Evolutionary conservation across 2,888 invertebrate species (phyloP).

Genomic region (Agrilus mali): DNA sequence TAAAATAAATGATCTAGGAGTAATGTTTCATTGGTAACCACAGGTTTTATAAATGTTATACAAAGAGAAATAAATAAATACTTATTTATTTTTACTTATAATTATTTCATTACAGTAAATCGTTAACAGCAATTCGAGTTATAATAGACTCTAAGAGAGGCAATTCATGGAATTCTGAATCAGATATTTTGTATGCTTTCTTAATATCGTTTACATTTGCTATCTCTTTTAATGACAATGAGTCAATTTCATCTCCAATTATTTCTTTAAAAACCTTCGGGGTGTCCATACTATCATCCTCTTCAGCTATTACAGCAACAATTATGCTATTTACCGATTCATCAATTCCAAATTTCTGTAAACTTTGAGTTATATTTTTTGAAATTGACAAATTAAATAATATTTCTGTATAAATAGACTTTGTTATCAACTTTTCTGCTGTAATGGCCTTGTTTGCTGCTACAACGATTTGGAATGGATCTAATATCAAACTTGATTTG

Average conservation of each 20-base stretch:
- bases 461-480: constrained; percentile 48
- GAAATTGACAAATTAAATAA: constrained; percentile 55
- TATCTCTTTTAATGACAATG: constrained; percentile 36
- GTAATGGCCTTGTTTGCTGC: constrained; percentile 55
- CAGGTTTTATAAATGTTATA: too few relatives aligned
- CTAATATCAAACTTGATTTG: constrained; percentile 46
- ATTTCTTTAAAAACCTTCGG: constrained; percentile 36
- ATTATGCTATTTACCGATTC: constrained; percentile 37
- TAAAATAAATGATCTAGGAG: too few relatives aligned
- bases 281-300: constrained; percentile 17
- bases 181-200: constrained; percentile 46
- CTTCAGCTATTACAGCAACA: constrained; percentile 32
- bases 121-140: constrained; percentile 55
- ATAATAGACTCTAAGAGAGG: constrained; percentile 46
- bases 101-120: constrained; percentile 34
- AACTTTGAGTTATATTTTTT: constrained; percentile 55
- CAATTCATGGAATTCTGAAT: constrained; percentile 33
- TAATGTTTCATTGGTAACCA: too few relatives aligned
- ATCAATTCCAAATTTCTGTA: constrained; percentile 50
- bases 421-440: constrained; percentile 45
- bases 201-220: constrained; percentile 40
- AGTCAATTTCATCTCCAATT: constrained; percentile 39
- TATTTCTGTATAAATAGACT: constrained; percentile 50
- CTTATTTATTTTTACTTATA: constrained; percentile 16
- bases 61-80: too few relatives aligned